These are phyloP conservation scores for Sipha maydis DNA, from an alignment of 2,888 invertebrate species.

Conservation along the genomic window DNA sequence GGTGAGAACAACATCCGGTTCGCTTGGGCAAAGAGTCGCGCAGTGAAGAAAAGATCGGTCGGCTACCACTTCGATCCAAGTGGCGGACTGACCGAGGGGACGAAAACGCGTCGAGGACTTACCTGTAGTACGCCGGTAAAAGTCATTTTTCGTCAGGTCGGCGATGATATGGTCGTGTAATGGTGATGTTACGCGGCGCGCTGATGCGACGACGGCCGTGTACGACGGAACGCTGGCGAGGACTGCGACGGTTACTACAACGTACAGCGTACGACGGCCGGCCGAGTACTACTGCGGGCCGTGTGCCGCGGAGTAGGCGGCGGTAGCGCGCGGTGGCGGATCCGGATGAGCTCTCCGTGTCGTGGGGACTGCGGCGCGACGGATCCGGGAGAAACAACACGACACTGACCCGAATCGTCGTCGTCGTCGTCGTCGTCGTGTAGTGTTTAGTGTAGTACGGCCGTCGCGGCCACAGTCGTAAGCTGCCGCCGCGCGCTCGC, in stretches of 20 bases:
- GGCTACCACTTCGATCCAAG: too few relatives aligned
- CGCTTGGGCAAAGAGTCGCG: neutral
- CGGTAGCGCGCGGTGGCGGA: constrained; percentile 49
- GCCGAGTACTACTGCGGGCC: neutral
- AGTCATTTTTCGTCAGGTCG: constrained; percentile 23
- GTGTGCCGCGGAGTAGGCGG: neutral
- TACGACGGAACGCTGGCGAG: neutral
- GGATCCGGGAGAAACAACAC: constrained; percentile 62
- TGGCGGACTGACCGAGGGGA: too few relatives aligned
- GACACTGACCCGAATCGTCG: constrained; percentile 62
- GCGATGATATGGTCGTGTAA: too few relatives aligned
- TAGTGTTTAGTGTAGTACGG: too few relatives aligned
- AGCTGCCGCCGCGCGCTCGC: constrained; percentile 24
- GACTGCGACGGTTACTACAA: neutral
- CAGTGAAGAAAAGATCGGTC: neutral
- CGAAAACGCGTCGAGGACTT: neutral
- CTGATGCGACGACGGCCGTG: neutral
- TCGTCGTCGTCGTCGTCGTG: constrained; percentile 17
- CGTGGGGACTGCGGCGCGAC: constrained; percentile 6
- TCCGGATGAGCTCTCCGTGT: constrained; percentile 58
- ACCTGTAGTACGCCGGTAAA: constrained; percentile 50
- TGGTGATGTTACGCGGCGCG: neutral
- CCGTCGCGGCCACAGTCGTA: neutral
- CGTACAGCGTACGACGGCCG: neutral
- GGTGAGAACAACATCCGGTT: too few relatives aligned